A percentile compares a stretch with the other conserved stretches of the same genome.
phyloP scores from a whole-genome alignment of 2,888 invertebrate genomes.

The Folsomia candida region DNA sequence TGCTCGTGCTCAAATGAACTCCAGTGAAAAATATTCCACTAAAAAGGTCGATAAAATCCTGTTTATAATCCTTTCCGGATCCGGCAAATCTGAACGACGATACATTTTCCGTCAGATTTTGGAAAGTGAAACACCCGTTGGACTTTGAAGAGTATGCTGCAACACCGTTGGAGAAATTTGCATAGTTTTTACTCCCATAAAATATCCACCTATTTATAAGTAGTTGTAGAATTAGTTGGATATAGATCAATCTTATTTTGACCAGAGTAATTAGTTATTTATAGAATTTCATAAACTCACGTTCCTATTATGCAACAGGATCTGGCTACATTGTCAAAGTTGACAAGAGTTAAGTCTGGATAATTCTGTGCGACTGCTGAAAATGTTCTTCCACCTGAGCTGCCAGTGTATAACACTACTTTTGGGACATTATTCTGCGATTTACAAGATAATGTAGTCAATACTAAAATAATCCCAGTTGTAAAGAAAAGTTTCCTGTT shows the following conservation, averaged over 20 bases:
- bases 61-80: constrained; percentile 1
- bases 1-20: constrained; percentile 5
- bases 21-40: constrained; percentile 13
- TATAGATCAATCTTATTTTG: no score
- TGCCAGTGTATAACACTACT: background rate
- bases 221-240: background rate
- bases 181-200: constrained; percentile 14
- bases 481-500: no score
- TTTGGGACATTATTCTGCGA: background rate
- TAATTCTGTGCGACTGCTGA: constrained; percentile 6
- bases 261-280: background rate
- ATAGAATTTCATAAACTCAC: no score
- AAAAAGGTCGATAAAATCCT: constrained; percentile 12
- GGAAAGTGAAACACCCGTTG: constrained; percentile 10
- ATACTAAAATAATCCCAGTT: no score
- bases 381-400: background rate
- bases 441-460: no score
- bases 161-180: constrained; percentile 9
- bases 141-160: constrained; percentile 4
- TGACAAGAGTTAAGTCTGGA: constrained; percentile 6
- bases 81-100: constrained; percentile 22
- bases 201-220: constrained; percentile 21
- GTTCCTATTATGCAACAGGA: constrained; percentile 8
- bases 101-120: background rate
- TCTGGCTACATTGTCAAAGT: constrained; percentile 16